These are phyloP conservation scores for fruit fly (Drosophila melanogaster) DNA, from an alignment of 1,140 invertebrate species.

Conservation along the genomic window Release_6_plus_ISO1_MT NC_004354.4:6971001-6971500, in stretches of 20 bases:
- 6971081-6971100: conserved; percentile 93
- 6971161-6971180: conserved; percentile 95
- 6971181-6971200: conserved; percentile 91
- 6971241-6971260: conserved; percentile 90
- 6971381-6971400: conserved; percentile 95
- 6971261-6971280: not conserved
- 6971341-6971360: conserved; percentile 91
- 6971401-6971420: conserved; percentile 94
- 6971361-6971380: conserved; percentile 93
- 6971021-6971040: not conserved
- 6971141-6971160: conserved; percentile 96
- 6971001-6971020: not conserved
- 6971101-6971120: conserved; percentile 93
- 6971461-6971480: conserved; percentile 96
- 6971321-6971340: conserved; percentile 92
- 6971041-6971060: not conserved
- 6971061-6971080: not conserved
- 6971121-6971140: conserved; percentile 91
- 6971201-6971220: conserved; percentile 89
- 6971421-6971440: conserved; percentile 91
- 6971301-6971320: conserved; percentile 94
- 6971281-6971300: conserved; percentile 92
- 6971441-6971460: conserved; percentile 98
- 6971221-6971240: conserved; percentile 92
- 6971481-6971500: conserved; percentile 91